phyloP scores from a whole-genome alignment of 53 echinoderm and acorn worm genomes.

The Astropecten irregularis region DNA sequence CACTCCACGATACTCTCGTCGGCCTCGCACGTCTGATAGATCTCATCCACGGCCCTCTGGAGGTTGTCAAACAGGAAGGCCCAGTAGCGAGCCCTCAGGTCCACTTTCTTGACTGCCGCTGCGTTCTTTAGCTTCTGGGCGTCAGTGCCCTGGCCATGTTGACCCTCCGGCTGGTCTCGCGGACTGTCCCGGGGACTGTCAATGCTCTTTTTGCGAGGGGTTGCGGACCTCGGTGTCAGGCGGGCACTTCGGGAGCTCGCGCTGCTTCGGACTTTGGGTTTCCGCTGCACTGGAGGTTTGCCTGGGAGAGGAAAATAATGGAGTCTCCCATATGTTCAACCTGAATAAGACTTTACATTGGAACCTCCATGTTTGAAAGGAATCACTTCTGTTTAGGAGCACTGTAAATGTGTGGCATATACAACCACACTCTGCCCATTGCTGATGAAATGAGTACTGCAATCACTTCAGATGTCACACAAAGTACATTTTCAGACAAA shows the following conservation, averaged over 20 bases:
- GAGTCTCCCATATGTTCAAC: too few relatives aligned
- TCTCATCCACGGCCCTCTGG: conserved; percentile 96
- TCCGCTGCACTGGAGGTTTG: conserved; percentile 21
- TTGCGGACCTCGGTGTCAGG: conserved; percentile 11
- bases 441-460: too few relatives aligned
- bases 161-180: not conserved
- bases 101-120: conserved; percentile 74
- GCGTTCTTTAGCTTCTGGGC: not conserved
- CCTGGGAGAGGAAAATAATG: too few relatives aligned
- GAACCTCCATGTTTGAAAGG: too few relatives aligned
- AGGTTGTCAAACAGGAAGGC: conserved; percentile 97
- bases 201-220: conserved; percentile 30
- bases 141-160: not conserved
- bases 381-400: too few relatives aligned
- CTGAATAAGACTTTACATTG: too few relatives aligned
- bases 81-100: conserved; percentile 98
- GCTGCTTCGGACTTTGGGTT: conserved; percentile 46
- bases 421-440: too few relatives aligned
- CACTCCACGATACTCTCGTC: conserved; percentile 99
- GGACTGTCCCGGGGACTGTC: conserved; percentile 38
- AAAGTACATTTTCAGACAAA: too few relatives aligned
- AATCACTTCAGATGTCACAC: too few relatives aligned
- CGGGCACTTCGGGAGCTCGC: conserved; percentile 20
- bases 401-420: too few relatives aligned
- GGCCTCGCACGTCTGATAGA: conserved; percentile 96